phyloP scores from a whole-genome alignment of 1,140 invertebrate species.

The Drosophila kurseongensis region DNA sequence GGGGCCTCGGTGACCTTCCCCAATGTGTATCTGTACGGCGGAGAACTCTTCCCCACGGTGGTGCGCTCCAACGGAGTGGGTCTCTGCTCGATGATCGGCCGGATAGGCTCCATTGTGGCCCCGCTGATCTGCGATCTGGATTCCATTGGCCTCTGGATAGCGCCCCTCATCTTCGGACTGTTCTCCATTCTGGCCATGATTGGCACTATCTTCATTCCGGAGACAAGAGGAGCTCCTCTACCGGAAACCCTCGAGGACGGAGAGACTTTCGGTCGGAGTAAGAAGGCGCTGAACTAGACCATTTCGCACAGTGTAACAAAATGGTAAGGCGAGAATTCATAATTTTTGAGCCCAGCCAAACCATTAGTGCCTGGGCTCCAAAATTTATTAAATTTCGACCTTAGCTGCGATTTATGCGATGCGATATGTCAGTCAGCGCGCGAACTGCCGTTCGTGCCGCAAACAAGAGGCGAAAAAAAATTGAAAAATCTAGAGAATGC shows the following conservation, averaged over 20 bases:
- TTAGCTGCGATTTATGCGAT: conserved; percentile 40
- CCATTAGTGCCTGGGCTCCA: conserved; percentile 1
- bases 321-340: neutral
- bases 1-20: conserved; percentile 86
- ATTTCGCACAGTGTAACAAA: conserved; percentile 21
- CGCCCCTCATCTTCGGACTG: conserved; percentile 89
- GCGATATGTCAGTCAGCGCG: conserved; percentile 52
- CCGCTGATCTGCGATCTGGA: conserved; percentile 86
- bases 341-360: neutral
- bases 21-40: conserved; percentile 87
- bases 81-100: conserved; percentile 86
- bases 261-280: conserved; percentile 89
- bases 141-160: conserved; percentile 85
- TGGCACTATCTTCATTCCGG: conserved; percentile 88
- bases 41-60: conserved; percentile 87
- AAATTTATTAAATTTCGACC: conserved; percentile 58
- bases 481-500: conserved; percentile 62
- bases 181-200: conserved; percentile 87
- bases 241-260: conserved; percentile 92
- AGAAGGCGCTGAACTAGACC: conserved; percentile 17
- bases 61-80: conserved; percentile 87
- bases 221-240: conserved; percentile 90
- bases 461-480: conserved; percentile 37
- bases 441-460: conserved; percentile 38
- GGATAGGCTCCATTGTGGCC: conserved; percentile 86